Percentiles rank a stretch among this genome's conserved stretches.
Conservation (phyloP, 2,888 invertebrate genomes). For the Campoplex capitator region DNA sequence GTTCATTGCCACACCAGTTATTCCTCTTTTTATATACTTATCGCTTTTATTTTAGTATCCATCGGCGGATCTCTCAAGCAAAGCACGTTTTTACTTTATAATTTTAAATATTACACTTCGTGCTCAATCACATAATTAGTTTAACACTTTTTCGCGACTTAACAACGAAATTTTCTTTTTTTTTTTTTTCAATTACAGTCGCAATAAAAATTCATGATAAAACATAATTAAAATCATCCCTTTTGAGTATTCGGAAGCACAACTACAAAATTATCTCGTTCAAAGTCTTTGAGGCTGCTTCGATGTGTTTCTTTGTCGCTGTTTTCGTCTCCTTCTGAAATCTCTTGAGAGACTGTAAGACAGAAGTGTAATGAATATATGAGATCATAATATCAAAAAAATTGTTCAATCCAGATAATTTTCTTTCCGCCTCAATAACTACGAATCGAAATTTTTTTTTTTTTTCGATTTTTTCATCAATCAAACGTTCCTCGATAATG, state of each 20-base stretch:
- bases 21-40: slow-evolving; percentile 38
- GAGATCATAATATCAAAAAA: no score
- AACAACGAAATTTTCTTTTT: neutral
- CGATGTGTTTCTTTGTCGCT: no score
- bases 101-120: slow-evolving; percentile 36
- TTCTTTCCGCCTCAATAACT: neutral
- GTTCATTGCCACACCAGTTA: slow-evolving; percentile 61
- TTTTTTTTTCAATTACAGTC: neutral
- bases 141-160: neutral
- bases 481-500: neutral
- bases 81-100: slow-evolving; percentile 8
- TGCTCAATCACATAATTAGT: slow-evolving; percentile 7
- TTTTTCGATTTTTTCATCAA: neutral
- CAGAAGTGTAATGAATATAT: no score
- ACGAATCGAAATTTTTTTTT: neutral
- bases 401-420: no score
- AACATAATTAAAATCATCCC: neutral
- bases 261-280: neutral
- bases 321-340: no score
- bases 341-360: no score
- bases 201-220: neutral
- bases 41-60: slow-evolving; percentile 1
- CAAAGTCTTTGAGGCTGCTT: neutral
- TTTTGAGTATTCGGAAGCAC: no score
- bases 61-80: slow-evolving; percentile 18